Percentiles rank a stretch among this genome's conserved stretches.
Conservation (phyloP, 2,113 vertebrate genomes). For the Pygoscelis antarcticus region DNA sequence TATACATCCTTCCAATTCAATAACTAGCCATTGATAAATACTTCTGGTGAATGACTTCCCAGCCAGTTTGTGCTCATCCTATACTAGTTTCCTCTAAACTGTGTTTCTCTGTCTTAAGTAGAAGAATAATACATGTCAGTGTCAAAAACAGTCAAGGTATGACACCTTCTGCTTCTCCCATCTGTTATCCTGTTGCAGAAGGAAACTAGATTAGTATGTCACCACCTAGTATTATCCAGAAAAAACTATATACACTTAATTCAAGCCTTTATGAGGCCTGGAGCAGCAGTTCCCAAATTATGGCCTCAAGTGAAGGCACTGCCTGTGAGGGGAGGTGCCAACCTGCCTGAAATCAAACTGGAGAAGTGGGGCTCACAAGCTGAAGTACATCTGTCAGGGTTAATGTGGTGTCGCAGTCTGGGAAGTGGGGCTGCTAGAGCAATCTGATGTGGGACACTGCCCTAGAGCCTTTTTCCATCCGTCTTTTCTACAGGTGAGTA, state of each 20-base stretch:
- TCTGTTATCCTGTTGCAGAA: constrained; percentile 30
- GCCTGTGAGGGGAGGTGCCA: not conserved
- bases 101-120: not conserved
- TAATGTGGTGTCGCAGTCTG: not conserved
- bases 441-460: not conserved
- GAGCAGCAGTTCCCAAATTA: not conserved
- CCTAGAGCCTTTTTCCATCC: not conserved
- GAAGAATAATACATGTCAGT: not conserved
- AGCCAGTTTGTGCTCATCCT: not conserved
- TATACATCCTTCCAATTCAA: not conserved
- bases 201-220: constrained; percentile 31
- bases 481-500: not conserved
- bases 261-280: not conserved
- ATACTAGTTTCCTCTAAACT: not conserved
- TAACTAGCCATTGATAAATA: not conserved
- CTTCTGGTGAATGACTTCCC: not conserved
- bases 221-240: not conserved
- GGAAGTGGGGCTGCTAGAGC: not conserved
- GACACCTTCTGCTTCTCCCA: constrained; percentile 54
- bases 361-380: not conserved
- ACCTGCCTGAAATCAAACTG: not conserved
- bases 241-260: not conserved
- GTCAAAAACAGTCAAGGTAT: not conserved
- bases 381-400: not conserved
- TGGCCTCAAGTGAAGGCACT: not conserved